Evolutionary conservation across 92 coral and sea anemone species (phyloP).

Genomic region (Siderastrea radians): DNA sequence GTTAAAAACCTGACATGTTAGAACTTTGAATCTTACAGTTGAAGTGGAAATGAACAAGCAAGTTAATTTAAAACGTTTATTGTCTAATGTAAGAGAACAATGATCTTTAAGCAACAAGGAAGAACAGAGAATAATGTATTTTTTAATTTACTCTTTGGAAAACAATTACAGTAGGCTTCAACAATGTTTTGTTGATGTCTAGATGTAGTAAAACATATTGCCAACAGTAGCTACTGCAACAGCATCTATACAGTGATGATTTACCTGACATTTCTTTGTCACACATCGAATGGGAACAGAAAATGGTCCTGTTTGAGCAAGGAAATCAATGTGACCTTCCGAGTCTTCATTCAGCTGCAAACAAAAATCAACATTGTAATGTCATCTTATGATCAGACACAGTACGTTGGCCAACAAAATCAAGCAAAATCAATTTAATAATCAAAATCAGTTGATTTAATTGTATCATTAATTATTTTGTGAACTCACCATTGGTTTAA

Average conservation of each 20-base stretch:
- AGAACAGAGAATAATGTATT: too few species aligned
- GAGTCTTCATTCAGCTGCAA: constrained; percentile 92
- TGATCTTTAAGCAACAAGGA: too few species aligned
- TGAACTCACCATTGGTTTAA: constrained; percentile 95
- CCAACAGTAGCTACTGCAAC: neutral
- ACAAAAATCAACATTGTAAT: neutral
- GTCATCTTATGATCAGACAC: too few species aligned
- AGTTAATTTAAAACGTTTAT: too few species aligned
- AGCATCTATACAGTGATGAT: neutral
- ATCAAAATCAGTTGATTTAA: neutral
- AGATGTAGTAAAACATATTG: neutral
- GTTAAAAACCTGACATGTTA: neutral
- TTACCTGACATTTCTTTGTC: constrained; percentile 98
- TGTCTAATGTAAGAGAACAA: too few species aligned
- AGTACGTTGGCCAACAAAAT: too few species aligned
- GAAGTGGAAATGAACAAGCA: neutral
- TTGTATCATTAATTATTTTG: neutral
- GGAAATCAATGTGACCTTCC: constrained; percentile 98
- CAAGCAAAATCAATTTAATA: too few species aligned
- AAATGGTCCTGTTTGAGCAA: constrained; percentile 98
- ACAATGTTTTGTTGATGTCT: too few species aligned
- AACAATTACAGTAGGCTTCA: too few species aligned
- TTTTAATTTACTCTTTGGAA: too few species aligned
- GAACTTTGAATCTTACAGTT: neutral
- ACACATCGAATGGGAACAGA: constrained; percentile 95